Conservation (phyloP, 2,113 vertebrate genomes). For the Vireo altiloquus region DNA sequence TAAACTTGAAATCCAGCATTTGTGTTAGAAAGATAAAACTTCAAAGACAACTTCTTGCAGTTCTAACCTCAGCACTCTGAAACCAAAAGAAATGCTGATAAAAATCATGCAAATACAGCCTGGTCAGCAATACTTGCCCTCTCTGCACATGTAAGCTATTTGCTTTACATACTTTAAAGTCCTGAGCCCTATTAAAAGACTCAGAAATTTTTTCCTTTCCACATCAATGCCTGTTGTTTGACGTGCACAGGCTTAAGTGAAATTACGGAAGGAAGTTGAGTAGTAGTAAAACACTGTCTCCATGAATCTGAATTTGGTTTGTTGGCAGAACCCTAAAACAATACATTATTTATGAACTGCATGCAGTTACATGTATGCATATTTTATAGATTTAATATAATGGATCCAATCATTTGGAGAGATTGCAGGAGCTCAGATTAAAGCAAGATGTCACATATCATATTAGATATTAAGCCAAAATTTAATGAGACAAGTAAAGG, state of each 20-base stretch:
- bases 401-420: slow-evolving; percentile 37
- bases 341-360: slow-evolving; percentile 57
- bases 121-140: not conserved
- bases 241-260: not conserved
- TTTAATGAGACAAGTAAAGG: slow-evolving; percentile 64
- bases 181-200: not conserved
- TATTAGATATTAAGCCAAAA: slow-evolving; percentile 45
- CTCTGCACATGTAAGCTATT: not conserved
- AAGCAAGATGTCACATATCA: slow-evolving; percentile 58
- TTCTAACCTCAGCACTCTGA: not conserved
- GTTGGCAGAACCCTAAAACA: slow-evolving; percentile 43
- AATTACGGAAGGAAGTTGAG: slow-evolving; percentile 1
- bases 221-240: not conserved
- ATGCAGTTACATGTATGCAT: slow-evolving; percentile 28
- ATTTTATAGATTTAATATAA: slow-evolving; percentile 58
- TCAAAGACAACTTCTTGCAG: not conserved
- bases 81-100: slow-evolving; percentile 4
- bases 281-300: not conserved
- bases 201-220: not conserved
- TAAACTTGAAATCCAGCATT: not conserved
- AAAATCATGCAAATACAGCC: not conserved
- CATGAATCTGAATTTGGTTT: not conserved
- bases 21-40: not conserved
- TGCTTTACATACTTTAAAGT: not conserved
- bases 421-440: slow-evolving; percentile 43